These are phyloP conservation scores for Timema cristinae DNA, from an alignment of 2,888 invertebrate genomes.

Conservation along the genomic window DNA sequence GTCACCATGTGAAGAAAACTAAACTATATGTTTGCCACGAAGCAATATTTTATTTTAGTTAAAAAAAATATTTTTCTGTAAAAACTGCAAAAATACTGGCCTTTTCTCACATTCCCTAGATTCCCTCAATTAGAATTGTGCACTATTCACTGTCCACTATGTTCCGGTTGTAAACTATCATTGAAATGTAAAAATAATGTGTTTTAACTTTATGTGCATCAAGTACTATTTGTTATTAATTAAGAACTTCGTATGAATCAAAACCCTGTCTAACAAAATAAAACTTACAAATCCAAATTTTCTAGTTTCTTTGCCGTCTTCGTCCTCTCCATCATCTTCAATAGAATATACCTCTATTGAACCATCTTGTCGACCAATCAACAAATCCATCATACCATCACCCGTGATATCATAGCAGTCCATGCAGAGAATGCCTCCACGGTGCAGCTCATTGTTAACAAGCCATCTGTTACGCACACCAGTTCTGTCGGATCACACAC, in stretches of 20 bases:
- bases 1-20: too few relatives aligned
- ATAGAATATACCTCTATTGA: conserved; percentile 70
- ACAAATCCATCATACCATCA: conserved; percentile 66
- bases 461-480: conserved; percentile 28
- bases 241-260: too few relatives aligned
- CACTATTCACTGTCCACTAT: background rate
- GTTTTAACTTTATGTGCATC: background rate
- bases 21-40: too few relatives aligned
- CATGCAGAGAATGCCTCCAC: conserved; percentile 36
- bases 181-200: background rate
- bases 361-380: conserved; percentile 87
- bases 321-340: conserved; percentile 49
- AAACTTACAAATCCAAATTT: conserved; percentile 39
- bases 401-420: conserved; percentile 67
- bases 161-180: background rate
- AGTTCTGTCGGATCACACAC: conserved; percentile 3
- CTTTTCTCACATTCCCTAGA: too few relatives aligned
- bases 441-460: conserved; percentile 31
- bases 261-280: background rate
- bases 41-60: too few relatives aligned
- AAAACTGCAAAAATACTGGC: too few relatives aligned
- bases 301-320: conserved; percentile 40
- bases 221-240: background rate
- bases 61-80: too few relatives aligned
- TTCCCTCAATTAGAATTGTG: background rate